Base-by-base conservation (phyloP, 1,140 invertebrate species). In the Philaenus spumarius region DNA sequence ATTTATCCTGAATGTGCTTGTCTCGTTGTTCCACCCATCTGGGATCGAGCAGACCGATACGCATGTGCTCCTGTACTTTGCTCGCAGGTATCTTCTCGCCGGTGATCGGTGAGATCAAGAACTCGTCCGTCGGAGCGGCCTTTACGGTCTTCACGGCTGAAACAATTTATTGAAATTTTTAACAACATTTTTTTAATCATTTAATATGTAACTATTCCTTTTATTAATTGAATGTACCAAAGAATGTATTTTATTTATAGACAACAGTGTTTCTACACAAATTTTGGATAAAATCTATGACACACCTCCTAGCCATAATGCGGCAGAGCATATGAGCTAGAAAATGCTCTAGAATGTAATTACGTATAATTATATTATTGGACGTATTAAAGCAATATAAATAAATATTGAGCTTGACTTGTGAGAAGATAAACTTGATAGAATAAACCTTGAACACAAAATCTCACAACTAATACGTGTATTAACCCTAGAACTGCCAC, bases 1-100 rank as follows among this genome's bases (percentile, higher is more conserved):
- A 77, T 67, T 88, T 89, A 61, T 96, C 93, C 14, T 82, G 77
- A 0, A 93, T 78, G 62, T 90, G 84, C 60, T 92, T 84, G 69
- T 98, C 95, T 40, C 95, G 77, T 70, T 98, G 94, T 73, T 98
- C 95, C 45, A 98, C 87, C 95, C 96, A 99, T 63, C 95, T 85
- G 17, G 96, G 95, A 84, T 99, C 96, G 66, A 99, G 73, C 54
- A 98, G 76, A 48, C 95, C 95, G 71, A 98, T 98, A 58, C 94
- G 85, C 84, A 99, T 94, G 75, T 99, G 97, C 67, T 99, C 94
- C 55, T 93, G 92, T 2, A 99, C 90, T 74, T 98, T 97, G 65
- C 88, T 90, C 0, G 95, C 95, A 0, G 95, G 94, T 67, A 99
- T 97, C 67, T 89, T 87, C 71, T 99, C 97, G 35, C 95, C 95